Evolutionary conservation across 2,113 vertebrate genomes (phyloP), one percentile per base, ranked within the genome.

Genomic region (Chamaetylas fuelleborni): DNA sequence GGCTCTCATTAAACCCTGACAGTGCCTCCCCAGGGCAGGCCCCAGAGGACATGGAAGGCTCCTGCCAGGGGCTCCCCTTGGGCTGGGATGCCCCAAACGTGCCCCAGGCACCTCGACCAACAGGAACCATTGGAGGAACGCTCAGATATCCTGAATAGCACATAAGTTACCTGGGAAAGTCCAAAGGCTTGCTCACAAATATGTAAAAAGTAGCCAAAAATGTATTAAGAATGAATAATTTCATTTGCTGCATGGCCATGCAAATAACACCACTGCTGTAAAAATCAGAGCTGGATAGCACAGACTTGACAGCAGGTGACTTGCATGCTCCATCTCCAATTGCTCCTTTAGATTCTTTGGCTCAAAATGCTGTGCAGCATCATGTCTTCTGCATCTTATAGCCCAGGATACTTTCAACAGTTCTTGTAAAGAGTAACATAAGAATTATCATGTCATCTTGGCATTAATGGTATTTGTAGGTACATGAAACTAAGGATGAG

Each of bases 1-100:
- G 0, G 12, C 2, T 24, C 19, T 33, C 1, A 0, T 29, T n/a
- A 42, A 15, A 11, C 40, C 23, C 25, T 0, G 0, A 36, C 24
- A 22, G 15, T 28, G 83, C 24, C 45, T 60, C 26, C 50, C 38
- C 36, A 38, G 2, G 12, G 16, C 50, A 70, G 51, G 17, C 31
- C 24, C 48, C 36, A 29, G 23, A 11, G 66, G 24, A 66, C 10
- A 9, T 3, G 66, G 42, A 36, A 70, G 12, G 47, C 53, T 80
- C 40, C 58, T 13, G 8, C 43, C 28, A 47, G 9, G 2, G 11
- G 42, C 29, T 80, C 23, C 15, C 24, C 7, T 0, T 8, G n/a
- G 34, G 36, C 60, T 53, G 40, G 0, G 2, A 42, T 51, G 38
- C 16, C 40, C 29, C 38, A 43, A 14, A 33, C 1, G 1, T 13